Evolutionary conservation across 2,888 invertebrate genomes (phyloP).

Genomic region (Aethes cnicana): DNA sequence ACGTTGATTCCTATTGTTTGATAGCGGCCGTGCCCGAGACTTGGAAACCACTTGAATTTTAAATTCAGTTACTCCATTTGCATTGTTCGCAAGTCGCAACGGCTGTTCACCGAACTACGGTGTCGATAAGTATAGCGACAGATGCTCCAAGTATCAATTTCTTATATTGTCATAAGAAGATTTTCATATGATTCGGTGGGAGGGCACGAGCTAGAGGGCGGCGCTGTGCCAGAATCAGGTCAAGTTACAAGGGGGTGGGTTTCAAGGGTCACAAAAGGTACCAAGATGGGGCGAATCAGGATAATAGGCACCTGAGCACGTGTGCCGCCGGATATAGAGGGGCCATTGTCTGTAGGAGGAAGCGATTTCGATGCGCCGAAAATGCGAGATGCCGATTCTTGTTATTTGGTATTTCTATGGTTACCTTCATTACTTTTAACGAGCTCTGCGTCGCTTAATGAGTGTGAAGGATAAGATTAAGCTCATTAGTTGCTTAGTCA

Average conservation of each 20-base stretch:
- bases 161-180: conserved; percentile 40
- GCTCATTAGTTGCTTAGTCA: conserved; percentile 7
- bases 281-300: conserved; percentile 53
- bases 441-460: conserved; percentile 13
- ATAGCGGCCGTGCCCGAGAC: conserved; percentile 46
- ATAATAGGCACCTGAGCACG: conserved; percentile 82
- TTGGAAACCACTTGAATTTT: conserved; percentile 47
- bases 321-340: conserved; percentile 76
- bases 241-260: conserved; percentile 74
- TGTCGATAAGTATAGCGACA: conserved; percentile 22
- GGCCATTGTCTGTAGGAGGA: conserved; percentile 77
- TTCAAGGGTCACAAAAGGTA: conserved; percentile 59
- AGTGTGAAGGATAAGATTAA: conserved; percentile 20
- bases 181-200: conserved; percentile 60
- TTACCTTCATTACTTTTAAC: conserved; percentile 12
- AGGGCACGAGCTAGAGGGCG: conserved; percentile 75
- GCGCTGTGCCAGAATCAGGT: conserved; percentile 63
- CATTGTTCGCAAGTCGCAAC: conserved; percentile 31
- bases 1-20: conserved; percentile 72
- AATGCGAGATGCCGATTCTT: conserved; percentile 68
- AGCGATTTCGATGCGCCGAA: conserved; percentile 74
- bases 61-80: conserved; percentile 48
- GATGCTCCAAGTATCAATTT: conserved; percentile 50
- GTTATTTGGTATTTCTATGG: conserved; percentile 28
- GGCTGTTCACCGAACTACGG: conserved; percentile 16